These are phyloP conservation scores for Apodemia duryi DNA, from an alignment of 2,888 invertebrate species.

Conservation along the genomic window DNA sequence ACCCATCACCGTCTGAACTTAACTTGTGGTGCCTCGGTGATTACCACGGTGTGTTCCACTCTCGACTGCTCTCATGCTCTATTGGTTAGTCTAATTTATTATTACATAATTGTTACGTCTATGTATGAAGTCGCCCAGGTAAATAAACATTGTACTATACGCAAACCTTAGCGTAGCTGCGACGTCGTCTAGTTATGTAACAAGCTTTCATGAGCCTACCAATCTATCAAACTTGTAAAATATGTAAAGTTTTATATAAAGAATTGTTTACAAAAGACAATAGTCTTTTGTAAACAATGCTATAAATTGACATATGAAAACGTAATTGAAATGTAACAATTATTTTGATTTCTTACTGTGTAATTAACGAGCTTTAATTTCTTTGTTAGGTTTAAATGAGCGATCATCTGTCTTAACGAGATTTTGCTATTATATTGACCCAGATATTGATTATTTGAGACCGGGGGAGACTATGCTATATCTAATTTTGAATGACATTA, in stretches of 20 bases:
- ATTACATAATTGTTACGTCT: slow-evolving; percentile 23
- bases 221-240: not conserved
- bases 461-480: not conserved
- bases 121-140: slow-evolving; percentile 21
- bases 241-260: not conserved
- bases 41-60: slow-evolving; percentile 61
- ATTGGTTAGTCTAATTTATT: slow-evolving; percentile 59
- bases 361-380: not conserved
- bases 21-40: slow-evolving; percentile 34
- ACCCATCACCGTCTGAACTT: slow-evolving; percentile 29
- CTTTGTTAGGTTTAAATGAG: not conserved
- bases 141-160: slow-evolving; percentile 20
- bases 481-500: not conserved
- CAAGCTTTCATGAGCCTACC: slow-evolving; percentile 9
- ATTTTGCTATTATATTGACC: not conserved
- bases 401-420: not conserved
- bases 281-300: not conserved
- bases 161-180: slow-evolving; percentile 13
- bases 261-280: not conserved
- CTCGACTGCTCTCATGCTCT: slow-evolving; percentile 72
- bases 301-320: not conserved
- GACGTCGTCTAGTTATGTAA: slow-evolving; percentile 12
- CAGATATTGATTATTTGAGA: not conserved
- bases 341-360: not conserved
- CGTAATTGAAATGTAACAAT: not conserved